Conservation (phyloP, 2,113 vertebrate species). For the Pantherophis guttatus region DNA sequence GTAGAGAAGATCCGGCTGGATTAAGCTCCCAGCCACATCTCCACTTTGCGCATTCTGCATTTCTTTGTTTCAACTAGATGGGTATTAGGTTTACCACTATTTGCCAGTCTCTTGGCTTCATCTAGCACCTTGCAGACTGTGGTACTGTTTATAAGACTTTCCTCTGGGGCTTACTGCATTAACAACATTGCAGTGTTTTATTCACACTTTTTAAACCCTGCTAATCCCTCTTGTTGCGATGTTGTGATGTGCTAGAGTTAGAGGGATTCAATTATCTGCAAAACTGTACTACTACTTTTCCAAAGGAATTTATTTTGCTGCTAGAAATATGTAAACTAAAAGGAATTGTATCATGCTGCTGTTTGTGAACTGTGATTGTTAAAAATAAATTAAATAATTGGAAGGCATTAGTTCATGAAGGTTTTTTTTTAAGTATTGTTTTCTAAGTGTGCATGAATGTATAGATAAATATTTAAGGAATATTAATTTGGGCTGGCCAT, state of each 20-base stretch:
- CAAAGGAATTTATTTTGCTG: conserved; percentile 15
- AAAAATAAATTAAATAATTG: neutral
- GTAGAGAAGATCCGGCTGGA: neutral
- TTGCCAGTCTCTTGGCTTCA: neutral
- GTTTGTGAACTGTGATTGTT: neutral
- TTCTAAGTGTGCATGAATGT: neutral
- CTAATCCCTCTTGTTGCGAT: neutral
- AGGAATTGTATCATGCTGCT: neutral
- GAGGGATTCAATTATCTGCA: neutral
- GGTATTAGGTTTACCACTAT: neutral
- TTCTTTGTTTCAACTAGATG: neutral
- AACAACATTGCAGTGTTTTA: neutral
- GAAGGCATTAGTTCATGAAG: neutral
- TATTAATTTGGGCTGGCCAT: neutral
- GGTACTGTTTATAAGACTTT: neutral
- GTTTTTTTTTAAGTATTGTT: neutral
- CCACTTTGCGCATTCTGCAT: neutral
- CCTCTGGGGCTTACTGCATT: neutral
- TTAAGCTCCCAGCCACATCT: neutral
- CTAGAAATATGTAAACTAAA: conserved; percentile 4
- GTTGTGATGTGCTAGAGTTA: neutral
- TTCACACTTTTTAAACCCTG: neutral
- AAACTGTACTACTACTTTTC: neutral
- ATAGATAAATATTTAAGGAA: neutral
- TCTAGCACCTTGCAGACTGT: neutral